Conservation (phyloP, 2,888 invertebrate genomes). For the Erebia aethiops region DNA sequence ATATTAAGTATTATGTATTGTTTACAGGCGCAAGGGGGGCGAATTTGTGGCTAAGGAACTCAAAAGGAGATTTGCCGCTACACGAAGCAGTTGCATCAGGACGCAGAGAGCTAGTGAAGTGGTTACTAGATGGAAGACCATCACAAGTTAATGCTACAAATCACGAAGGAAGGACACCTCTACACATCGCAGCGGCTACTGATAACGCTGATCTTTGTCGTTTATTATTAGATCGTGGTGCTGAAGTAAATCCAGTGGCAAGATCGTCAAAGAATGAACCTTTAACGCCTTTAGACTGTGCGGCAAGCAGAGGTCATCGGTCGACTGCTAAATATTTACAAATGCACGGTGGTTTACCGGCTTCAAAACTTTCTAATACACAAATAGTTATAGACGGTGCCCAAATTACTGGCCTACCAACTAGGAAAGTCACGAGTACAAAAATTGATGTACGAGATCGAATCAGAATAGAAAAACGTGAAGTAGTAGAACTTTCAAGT, state of each 20-base stretch:
- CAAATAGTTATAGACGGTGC: constrained; percentile 75
- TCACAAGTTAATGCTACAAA: constrained; percentile 94
- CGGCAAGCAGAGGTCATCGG: constrained; percentile 91
- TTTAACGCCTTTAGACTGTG: constrained; percentile 96
- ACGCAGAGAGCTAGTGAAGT: constrained; percentile 92
- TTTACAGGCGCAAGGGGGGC: constrained; percentile 84
- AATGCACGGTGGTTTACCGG: constrained; percentile 93
- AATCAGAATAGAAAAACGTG: constrained; percentile 79
- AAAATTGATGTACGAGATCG: constrained; percentile 78
- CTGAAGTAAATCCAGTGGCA: constrained; percentile 92
- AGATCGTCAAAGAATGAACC: constrained; percentile 92
- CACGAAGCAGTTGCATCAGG: constrained; percentile 98
- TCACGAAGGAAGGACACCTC: constrained; percentile 94
- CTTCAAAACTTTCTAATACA: constrained; percentile 85
- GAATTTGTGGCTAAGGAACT: constrained; percentile 95
- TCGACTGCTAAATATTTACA: constrained; percentile 97
- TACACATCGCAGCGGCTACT: constrained; percentile 96
- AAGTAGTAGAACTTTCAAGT: constrained; percentile 76
- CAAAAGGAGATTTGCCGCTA: constrained; percentile 96
- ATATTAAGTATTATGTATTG: neutral
- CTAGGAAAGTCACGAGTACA: constrained; percentile 77
- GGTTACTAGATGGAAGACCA: constrained; percentile 92
- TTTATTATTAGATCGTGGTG: constrained; percentile 91
- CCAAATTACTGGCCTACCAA: constrained; percentile 70
- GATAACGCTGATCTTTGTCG: constrained; percentile 97